Base-by-base conservation (phyloP, 1,140 invertebrate genomes). In the Ericerus pela region DNA sequence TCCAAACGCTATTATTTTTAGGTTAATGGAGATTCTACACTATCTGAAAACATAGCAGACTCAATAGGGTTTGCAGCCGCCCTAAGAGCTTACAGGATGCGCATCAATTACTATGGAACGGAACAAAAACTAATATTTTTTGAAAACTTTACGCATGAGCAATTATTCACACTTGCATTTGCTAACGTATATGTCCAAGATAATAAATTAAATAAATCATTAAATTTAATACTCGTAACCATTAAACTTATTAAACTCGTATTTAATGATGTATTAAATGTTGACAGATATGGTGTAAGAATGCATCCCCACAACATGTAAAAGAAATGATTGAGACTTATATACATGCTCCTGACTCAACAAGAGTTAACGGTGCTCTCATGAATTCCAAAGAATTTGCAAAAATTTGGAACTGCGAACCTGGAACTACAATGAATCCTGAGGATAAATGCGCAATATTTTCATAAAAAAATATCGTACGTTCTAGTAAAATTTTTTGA, bases 331-430 rank as follows among this genome's bases (percentile, higher is more conserved):
- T 92, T 53, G 83, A 89, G 82, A 89, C 88, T 66, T 88, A 91
- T 67, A 78, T 86, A 26, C 88, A 91, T 64, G 80, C 83, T 28
- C 81, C 85, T 0, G 78, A 82, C 0, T 79, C 79, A 61, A 86
- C 78, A 61, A 70, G 92, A 55, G 91, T 96, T 0, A 85, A 90
- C 60, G 92, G 90, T 0, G 84, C 91, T 1, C 70, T 96, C 24
- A 85, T 84, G 1, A 97, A 97, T 69, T 76, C 91, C 47, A 74
- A 76, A 54, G 90, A 95, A 63, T 97, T 97, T 70, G 78, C 89
- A 0, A 69, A 79, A 41, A 84, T 85, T 54, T 96, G 92, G 67
- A 76, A 84, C 14, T 97, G 94, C 68, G 73, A 79, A 5, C 58
- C 71, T 2, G 82, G 79, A 4, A 79, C 82, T 1, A 78, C 76